Conservation (phyloP, 1,140 invertebrate genomes). For the Drosophila nigromelanica region DNA sequence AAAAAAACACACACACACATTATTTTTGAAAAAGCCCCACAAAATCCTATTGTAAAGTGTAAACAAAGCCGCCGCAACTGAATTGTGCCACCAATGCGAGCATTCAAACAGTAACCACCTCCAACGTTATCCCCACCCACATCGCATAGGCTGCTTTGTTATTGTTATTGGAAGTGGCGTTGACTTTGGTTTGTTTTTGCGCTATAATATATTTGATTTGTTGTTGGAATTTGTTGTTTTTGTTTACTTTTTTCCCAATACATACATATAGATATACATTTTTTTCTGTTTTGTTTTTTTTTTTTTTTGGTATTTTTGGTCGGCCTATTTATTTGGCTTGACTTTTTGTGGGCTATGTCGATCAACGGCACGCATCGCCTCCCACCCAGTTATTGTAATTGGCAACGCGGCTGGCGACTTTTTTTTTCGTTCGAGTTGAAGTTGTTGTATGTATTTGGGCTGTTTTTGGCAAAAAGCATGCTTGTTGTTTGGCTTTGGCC, state of each 20-base stretch:
- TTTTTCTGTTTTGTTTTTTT: no score
- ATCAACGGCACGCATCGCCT: constrained; percentile 45
- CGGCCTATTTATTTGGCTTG: constrained; percentile 57
- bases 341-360: constrained; percentile 71
- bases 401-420: constrained; percentile 38
- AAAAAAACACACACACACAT: not conserved
- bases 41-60: constrained; percentile 71
- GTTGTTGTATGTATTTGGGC: constrained; percentile 26
- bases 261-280: constrained; percentile 18
- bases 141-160: constrained; percentile 48
- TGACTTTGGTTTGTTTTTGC: constrained; percentile 80
- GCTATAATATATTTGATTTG: constrained; percentile 81
- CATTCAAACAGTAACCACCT: constrained; percentile 14
- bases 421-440: constrained; percentile 23
- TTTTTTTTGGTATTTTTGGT: constrained; percentile 15
- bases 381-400: constrained; percentile 38
- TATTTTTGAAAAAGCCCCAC: constrained; percentile 22
- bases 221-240: constrained; percentile 68
- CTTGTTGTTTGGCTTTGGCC: constrained; percentile 75
- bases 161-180: constrained; percentile 77
- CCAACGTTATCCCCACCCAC: constrained; percentile 4
- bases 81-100: constrained; percentile 49
- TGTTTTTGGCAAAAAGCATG: constrained; percentile 51
- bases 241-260: constrained; percentile 20
- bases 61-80: constrained; percentile 80